phyloP scores from a whole-genome alignment of 1,140 invertebrate species.

The Ooceraea biroi region DNA sequence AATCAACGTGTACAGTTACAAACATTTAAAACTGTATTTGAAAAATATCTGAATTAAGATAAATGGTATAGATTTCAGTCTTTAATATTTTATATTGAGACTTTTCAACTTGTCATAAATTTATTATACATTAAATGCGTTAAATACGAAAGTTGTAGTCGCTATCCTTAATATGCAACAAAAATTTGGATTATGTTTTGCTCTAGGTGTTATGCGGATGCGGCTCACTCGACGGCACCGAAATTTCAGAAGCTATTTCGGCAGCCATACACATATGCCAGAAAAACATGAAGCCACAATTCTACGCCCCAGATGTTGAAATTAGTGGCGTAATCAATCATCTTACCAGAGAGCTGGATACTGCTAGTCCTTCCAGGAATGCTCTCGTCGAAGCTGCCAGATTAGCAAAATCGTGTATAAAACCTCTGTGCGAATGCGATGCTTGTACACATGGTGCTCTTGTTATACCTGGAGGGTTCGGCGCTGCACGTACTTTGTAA shows the following conservation, averaged over 20 bases:
- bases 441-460: slow-evolving; percentile 85
- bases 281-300: slow-evolving; percentile 84
- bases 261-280: slow-evolving; percentile 86
- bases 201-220: slow-evolving; percentile 87
- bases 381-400: slow-evolving; percentile 88
- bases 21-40: no score
- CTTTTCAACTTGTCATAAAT: no score
- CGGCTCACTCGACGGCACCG: slow-evolving; percentile 88
- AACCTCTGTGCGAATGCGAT: slow-evolving; percentile 85
- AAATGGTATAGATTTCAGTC: no score
- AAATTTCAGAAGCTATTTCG: slow-evolving; percentile 88
- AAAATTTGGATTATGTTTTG: background rate
- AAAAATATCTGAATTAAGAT: no score
- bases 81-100: no score
- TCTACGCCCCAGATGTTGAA: slow-evolving; percentile 87
- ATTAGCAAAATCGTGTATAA: slow-evolving; percentile 87
- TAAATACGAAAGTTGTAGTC: background rate
- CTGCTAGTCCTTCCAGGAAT: slow-evolving; percentile 82
- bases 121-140: no score
- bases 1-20: no score
- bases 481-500: slow-evolving; percentile 89
- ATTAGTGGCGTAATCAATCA: slow-evolving; percentile 88
- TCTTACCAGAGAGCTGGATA: slow-evolving; percentile 80
- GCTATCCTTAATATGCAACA: background rate
- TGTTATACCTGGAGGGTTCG: slow-evolving; percentile 89